A percentile compares a stretch with the other conserved stretches of the same genome.
Evolutionary conservation across 2,113 vertebrate species (phyloP).

Genomic region (Calcarius ornatus): DNA sequence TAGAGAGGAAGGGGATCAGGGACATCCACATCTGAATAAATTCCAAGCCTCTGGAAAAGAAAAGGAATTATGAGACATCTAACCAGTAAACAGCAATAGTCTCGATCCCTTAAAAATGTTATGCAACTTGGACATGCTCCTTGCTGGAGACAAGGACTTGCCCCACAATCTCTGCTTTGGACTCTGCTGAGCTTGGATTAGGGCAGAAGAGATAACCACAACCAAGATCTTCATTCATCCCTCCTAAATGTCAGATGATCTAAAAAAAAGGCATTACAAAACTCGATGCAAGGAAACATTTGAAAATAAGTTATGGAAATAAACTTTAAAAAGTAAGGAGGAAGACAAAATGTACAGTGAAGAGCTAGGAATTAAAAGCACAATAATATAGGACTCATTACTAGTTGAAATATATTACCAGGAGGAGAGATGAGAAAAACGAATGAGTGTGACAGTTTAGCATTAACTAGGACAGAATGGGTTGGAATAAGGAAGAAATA

Average conservation of each 20-base stretch:
- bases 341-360: not conserved
- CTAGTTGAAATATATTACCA: not conserved
- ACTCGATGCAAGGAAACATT: not conserved
- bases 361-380: not conserved
- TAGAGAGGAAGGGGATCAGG: not conserved
- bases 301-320: not conserved
- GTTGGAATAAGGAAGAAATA: not conserved
- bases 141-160: not conserved
- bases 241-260: not conserved
- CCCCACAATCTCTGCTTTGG: not conserved
- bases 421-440: not conserved
- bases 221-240: not conserved
- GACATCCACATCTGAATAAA: not conserved
- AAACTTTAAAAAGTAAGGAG: not conserved
- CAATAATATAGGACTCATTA: not conserved
- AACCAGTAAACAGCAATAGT: not conserved
- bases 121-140: not conserved
- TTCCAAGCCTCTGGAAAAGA: not conserved
- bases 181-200: not conserved
- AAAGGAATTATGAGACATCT: not conserved
- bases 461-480: not conserved
- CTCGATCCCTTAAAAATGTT: not conserved
- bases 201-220: not conserved
- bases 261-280: not conserved
- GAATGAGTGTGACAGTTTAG: not conserved